Conservation (phyloP, 2,797 vertebrate genomes). For the Eurystomus glaucurus region DNA sequence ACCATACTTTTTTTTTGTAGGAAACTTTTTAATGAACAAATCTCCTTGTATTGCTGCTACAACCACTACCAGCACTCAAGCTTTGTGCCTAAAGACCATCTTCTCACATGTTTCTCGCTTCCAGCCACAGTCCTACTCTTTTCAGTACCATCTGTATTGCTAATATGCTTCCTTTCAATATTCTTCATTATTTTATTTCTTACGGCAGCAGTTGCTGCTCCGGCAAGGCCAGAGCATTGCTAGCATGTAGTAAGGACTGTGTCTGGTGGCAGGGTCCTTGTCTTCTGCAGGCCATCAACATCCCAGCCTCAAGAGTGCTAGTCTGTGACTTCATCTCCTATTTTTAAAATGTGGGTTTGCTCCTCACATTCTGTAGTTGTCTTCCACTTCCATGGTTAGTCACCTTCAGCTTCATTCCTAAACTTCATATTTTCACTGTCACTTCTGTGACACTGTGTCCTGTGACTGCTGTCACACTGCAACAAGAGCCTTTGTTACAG, state of each 20-base stretch:
- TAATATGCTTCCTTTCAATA: background rate
- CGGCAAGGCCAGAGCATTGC: background rate
- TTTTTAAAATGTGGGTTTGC: background rate
- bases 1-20: background rate
- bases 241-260: fast-evolving
- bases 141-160: background rate
- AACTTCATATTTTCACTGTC: background rate
- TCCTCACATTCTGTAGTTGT: background rate
- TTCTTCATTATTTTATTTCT: background rate
- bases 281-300: background rate
- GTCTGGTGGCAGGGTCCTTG: background rate
- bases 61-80: background rate
- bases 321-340: fast-evolving
- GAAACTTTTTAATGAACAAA: background rate
- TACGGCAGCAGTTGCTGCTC: background rate
- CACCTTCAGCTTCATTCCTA: background rate
- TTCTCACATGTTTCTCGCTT: background rate
- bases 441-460: background rate
- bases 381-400: background rate
- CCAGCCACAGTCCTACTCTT: background rate
- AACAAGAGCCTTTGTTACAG: background rate
- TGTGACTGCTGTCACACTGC: background rate
- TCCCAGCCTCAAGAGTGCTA: background rate
- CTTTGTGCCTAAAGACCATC: background rate
- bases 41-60: background rate